Evolutionary conservation across 2,113 vertebrate species (phyloP).

Genomic region (Channa argus): DNA sequence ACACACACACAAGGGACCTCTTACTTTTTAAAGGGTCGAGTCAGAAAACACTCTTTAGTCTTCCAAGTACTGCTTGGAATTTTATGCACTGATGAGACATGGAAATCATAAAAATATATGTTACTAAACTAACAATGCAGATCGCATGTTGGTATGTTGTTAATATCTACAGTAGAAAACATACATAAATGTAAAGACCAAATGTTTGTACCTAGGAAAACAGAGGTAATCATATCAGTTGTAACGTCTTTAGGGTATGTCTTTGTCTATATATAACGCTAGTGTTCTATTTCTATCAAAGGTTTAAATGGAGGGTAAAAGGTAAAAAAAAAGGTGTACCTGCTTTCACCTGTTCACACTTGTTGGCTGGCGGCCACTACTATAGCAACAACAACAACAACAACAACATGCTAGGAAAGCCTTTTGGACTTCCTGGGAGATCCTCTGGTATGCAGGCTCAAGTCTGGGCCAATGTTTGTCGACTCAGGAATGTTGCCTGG

Average conservation of each 20-base stretch:
- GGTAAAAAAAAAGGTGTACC: slow-evolving; percentile 37
- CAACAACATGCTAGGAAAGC: slow-evolving; percentile 79
- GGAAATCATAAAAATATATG: background rate
- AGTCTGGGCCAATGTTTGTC: slow-evolving; percentile 83
- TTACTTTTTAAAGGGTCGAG: slow-evolving; percentile 25
- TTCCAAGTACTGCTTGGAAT: background rate
- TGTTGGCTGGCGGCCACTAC: slow-evolving; percentile 63
- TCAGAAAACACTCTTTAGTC: slow-evolving; percentile 14
- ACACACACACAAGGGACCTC: background rate
- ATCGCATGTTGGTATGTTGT: background rate
- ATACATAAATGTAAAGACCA: background rate
- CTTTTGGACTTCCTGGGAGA: slow-evolving; percentile 74
- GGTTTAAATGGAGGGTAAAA: slow-evolving; percentile 23
- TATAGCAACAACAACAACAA: slow-evolving; percentile 83
- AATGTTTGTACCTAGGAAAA: slow-evolving; percentile 3
- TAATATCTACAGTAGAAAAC: slow-evolving; percentile 13
- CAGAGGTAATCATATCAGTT: background rate
- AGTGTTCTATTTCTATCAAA: slow-evolving; percentile 25
- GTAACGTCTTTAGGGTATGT: slow-evolving; percentile 58
- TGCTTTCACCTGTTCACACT: slow-evolving; percentile 62
- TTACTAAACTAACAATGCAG: background rate
- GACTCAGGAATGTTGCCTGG: slow-evolving; percentile 80
- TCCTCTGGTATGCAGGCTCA: slow-evolving; percentile 72
- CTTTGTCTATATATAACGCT: slow-evolving; percentile 1
- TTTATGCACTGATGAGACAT: background rate